Base-by-base conservation (phyloP, 2,797 vertebrate species). In the Sylvilagus floridanus region DNA sequence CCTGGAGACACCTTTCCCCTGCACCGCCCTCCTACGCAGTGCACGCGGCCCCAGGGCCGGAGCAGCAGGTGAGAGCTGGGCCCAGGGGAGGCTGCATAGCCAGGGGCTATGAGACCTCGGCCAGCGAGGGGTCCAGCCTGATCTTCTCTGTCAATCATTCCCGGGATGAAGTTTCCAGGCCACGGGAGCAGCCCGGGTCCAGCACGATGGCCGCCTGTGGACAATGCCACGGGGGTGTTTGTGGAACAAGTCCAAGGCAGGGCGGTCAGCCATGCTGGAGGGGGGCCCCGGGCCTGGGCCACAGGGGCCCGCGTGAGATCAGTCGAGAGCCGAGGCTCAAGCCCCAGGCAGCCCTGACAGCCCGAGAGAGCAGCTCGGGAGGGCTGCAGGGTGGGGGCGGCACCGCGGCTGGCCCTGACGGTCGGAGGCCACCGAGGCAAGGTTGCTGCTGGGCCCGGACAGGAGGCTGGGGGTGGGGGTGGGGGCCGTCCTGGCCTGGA, bases 171-270 rank as follows among this genome's bases (percentile, higher is more conserved):
- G 17, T 72, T 73, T 66, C 73, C 17, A 54, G 84, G 86, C 78
- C 78, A 16, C 32, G 6, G 77, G 26, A 57, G 12, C 16, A 13
- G 17, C 0, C 30, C 6, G 0, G 11, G 24, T 3, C 26, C 54
- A 50, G 65, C 3, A 17, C 0, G 21, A 52, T 0, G 4, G 5
- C 19, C 0, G 0, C 13, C 28, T 0, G 0, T 0, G 69, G 11
- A 4, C 32, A 5, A 28, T 28, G 19, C n/a, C 0, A 1, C 6
- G 10, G 47, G n/a, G 52, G 57, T 5, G 26, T 13, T 68, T 24
- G 0, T 21, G 12, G 5, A 75, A 62, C 52, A 8, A 0, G 0
- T 5, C 24, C 12, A 1, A 11, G 54, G 50, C 2, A 26, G 60
- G 22, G 42, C 24, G 3, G 54, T 2, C 16, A 9, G 16, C 10